A percentile compares a stretch with the other conserved stretches of the same genome.
phyloP scores from a whole-genome alignment of 2,888 invertebrate genomes.

The Octonoba sinensis region DNA sequence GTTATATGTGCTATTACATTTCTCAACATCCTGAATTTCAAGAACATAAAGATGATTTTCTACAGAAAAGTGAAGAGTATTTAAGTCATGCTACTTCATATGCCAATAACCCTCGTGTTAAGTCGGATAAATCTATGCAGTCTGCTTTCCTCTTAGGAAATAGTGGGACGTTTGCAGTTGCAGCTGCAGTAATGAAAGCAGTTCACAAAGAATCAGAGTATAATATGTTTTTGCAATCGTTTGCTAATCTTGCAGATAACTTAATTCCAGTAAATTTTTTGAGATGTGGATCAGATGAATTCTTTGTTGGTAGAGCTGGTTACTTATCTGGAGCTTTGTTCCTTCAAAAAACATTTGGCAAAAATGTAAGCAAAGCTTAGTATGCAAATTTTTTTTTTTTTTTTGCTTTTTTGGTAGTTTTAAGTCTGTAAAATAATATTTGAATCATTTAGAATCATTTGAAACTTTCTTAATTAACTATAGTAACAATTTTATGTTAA shows the following conservation, averaged over 20 bases:
- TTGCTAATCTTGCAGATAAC: slow-evolving; percentile 71
- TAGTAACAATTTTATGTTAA: too few relatives aligned
- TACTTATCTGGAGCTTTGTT: slow-evolving; percentile 84
- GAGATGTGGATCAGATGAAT: slow-evolving; percentile 79
- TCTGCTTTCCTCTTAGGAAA: slow-evolving; percentile 84
- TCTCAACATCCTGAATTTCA: slow-evolving; percentile 74
- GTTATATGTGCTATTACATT: slow-evolving; percentile 83
- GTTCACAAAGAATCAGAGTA: slow-evolving; percentile 72
- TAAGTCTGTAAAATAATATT: too few relatives aligned
- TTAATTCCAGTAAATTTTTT: slow-evolving; percentile 73
- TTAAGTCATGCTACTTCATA: slow-evolving; percentile 77
- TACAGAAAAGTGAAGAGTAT: slow-evolving; percentile 77
- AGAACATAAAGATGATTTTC: slow-evolving; percentile 69
- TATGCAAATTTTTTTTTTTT: too few relatives aligned
- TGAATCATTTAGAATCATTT: too few relatives aligned
- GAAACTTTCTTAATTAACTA: too few relatives aligned
- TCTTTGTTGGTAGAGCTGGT: slow-evolving; percentile 88
- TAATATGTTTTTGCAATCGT: slow-evolving; percentile 71
- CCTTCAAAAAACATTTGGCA: slow-evolving; percentile 73
- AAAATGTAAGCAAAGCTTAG: slow-evolving; percentile 52
- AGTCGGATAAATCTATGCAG: slow-evolving; percentile 74
- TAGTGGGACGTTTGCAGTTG: slow-evolving; percentile 82
- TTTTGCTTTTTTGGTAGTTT: too few relatives aligned
- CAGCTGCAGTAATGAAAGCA: slow-evolving; percentile 71
- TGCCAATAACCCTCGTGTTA: slow-evolving; percentile 71